Conservation (phyloP, 2,888 invertebrate species). For the Dorcus parallelipipedus region DNA sequence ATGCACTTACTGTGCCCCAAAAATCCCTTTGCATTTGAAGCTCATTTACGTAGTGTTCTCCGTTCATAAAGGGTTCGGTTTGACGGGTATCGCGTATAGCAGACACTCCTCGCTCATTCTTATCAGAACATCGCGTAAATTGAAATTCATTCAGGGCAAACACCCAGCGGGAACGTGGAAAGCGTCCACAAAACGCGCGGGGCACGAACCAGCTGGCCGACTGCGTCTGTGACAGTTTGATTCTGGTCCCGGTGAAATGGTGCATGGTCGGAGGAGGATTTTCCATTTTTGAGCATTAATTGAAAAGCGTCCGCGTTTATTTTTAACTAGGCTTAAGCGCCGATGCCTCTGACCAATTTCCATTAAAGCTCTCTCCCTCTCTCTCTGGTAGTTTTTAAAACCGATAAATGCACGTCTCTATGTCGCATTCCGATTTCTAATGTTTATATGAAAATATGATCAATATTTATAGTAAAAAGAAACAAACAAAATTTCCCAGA, state of each 20-base stretch:
- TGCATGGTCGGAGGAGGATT: constrained; percentile 44
- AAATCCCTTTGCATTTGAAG: too few species aligned
- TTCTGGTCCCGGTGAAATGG: constrained; percentile 44
- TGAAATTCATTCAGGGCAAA: constrained; percentile 41
- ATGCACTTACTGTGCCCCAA: too few species aligned
- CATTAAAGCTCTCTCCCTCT: neutral
- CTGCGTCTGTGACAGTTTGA: constrained; percentile 39
- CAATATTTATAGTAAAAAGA: too few species aligned
- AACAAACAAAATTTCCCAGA: too few species aligned
- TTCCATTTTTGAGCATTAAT: constrained; percentile 48
- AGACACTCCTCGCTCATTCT: constrained; percentile 27
- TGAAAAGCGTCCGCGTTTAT: constrained; percentile 39
- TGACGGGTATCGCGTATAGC: constrained; percentile 2
- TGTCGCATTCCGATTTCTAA: too few species aligned
- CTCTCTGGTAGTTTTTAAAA: neutral
- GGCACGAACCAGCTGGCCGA: constrained; percentile 24
- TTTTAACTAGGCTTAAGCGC: constrained; percentile 24
- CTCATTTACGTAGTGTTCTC: neutral
- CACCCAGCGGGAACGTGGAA: constrained; percentile 22
- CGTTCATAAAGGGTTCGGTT: neutral
- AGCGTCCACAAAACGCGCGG: constrained; percentile 1
- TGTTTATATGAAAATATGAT: too few species aligned
- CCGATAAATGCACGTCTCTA: too few species aligned
- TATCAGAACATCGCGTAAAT: constrained; percentile 43
- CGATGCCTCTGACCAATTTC: neutral